phyloP scores from a whole-genome alignment of 2,113 vertebrate species.

The Corythornis vintsioides region DNA sequence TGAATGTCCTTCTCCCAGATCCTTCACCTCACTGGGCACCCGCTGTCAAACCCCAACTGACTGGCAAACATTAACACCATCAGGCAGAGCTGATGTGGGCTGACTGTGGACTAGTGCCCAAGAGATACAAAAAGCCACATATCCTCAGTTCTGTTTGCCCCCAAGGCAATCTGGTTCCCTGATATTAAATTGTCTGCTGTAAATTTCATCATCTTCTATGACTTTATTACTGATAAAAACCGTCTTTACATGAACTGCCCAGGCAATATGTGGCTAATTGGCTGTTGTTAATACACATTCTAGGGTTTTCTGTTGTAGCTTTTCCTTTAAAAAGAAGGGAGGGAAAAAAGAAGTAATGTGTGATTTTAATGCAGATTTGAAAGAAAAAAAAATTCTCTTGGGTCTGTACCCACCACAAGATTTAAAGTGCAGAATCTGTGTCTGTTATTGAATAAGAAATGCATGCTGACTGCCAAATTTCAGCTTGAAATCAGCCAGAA shows the following conservation, averaged over 20 bases:
- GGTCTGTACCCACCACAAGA: conserved; percentile 17
- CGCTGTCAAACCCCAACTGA: not conserved
- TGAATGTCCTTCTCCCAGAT: not conserved
- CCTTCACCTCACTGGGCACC: not conserved
- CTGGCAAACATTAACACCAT: not conserved
- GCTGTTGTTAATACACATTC: not conserved
- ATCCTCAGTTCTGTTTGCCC: not conserved
- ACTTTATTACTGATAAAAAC: not conserved
- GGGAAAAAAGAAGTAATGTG: not conserved
- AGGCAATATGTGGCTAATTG: not conserved
- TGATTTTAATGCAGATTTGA: not conserved
- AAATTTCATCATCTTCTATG: not conserved
- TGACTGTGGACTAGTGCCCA: not conserved
- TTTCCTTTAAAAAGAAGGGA: not conserved
- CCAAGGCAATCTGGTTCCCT: not conserved
- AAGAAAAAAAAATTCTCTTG: not conserved
- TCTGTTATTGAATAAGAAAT: conserved; percentile 43
- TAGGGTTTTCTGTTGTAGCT: not conserved
- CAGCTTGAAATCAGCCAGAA: conserved; percentile 49
- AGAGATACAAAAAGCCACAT: not conserved
- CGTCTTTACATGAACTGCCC: not conserved
- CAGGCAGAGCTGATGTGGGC: not conserved
- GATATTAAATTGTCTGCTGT: not conserved
- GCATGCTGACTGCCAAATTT: conserved; percentile 32
- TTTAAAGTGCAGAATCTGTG: conserved; percentile 46